Conservation (phyloP, 2,797 vertebrate genomes). For the Gorsachius magnificus region DNA sequence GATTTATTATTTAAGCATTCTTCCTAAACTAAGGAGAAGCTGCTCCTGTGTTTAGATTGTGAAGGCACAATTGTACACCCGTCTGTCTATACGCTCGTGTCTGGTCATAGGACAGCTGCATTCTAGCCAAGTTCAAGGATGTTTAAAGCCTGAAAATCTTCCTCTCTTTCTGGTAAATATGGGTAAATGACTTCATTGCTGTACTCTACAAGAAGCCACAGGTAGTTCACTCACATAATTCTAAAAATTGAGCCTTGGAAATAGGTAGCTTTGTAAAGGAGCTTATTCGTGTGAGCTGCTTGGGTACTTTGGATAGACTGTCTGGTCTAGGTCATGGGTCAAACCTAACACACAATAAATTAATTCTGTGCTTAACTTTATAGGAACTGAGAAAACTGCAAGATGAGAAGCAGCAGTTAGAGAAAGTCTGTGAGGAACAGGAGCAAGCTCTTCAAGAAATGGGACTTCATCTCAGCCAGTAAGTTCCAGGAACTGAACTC, state of each 20-base stretch:
- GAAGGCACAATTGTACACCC: not conserved
- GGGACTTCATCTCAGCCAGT: slow-evolving; percentile 98
- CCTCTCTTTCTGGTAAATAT: not conserved
- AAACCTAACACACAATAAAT: not conserved
- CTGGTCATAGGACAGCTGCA: not conserved
- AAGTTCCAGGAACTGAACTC: slow-evolving; percentile 60
- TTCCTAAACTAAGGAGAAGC: not conserved
- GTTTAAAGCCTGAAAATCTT: not conserved
- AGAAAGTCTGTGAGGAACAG: slow-evolving; percentile 89
- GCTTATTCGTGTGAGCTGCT: not conserved
- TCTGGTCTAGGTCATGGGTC: not conserved
- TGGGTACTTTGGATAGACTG: not conserved
- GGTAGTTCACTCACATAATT: not conserved
- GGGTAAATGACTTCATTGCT: not conserved
- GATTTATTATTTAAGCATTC: not conserved
- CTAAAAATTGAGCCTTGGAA: not conserved
- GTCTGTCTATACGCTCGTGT: fast-evolving
- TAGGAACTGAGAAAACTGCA: slow-evolving; percentile 90
- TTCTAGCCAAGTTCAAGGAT: not conserved
- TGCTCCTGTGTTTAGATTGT: not conserved
- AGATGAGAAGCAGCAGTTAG: slow-evolving; percentile 89
- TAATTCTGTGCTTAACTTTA: not conserved
- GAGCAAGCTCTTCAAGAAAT: slow-evolving; percentile 98
- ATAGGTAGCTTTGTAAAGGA: not conserved
- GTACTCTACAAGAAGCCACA: not conserved